These are phyloP conservation scores for Polyploca ridens DNA, from an alignment of 2,888 invertebrate species.

Conservation along the genomic window DNA sequence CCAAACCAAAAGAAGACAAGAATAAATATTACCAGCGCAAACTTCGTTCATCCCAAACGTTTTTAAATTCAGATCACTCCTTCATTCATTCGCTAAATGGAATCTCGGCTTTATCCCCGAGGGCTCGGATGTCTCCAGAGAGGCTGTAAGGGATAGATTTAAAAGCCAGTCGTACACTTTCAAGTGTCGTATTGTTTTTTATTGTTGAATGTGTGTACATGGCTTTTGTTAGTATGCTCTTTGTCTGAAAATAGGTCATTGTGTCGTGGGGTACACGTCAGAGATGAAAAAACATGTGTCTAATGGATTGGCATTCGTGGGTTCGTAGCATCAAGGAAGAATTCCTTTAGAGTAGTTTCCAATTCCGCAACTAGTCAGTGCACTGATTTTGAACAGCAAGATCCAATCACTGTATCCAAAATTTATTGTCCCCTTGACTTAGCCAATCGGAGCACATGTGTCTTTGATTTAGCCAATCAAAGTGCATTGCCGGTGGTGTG, in stretches of 20 bases:
- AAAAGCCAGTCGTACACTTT: not conserved
- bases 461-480: too few species aligned
- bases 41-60: not conserved
- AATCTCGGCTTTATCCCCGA: slow-evolving; percentile 7
- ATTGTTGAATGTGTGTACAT: not conserved
- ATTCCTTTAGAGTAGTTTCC: too few species aligned
- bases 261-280: not conserved
- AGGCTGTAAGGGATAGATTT: not conserved
- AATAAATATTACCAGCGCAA: not conserved
- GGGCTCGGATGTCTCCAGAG: slow-evolving; percentile 12
- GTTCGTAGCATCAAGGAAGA: too few species aligned
- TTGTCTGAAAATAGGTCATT: not conserved
- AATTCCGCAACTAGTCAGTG: too few species aligned
- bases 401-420: too few species aligned
- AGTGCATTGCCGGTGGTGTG: too few species aligned
- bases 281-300: too few species aligned
- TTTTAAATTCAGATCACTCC: slow-evolving; percentile 12
- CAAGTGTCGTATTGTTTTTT: not conserved
- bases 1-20: not conserved
- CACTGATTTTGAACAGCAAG: too few species aligned
- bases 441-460: too few species aligned
- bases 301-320: too few species aligned
- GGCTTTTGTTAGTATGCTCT: not conserved
- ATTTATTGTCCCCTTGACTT: too few species aligned
- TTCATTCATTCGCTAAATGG: not conserved